Evolutionary conservation across 2,797 vertebrate species (phyloP), one percentile per base, ranked within the genome.

Genomic region (Tachyglossus aculeatus): DNA sequence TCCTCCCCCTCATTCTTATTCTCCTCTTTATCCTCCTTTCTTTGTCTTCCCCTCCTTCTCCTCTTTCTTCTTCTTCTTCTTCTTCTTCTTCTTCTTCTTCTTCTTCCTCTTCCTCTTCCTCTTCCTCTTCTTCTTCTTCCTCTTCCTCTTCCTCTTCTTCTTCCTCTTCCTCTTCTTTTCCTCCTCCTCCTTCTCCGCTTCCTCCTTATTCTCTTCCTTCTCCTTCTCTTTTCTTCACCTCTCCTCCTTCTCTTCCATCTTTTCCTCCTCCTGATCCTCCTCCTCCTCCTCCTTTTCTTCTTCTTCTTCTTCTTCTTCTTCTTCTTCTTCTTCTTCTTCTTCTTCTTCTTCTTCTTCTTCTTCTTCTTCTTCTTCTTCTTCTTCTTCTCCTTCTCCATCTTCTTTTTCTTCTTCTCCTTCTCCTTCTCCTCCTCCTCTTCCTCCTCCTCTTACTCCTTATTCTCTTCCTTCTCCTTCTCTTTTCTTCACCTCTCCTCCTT

Each of bases 261-360:
- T 24, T 18, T 10, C 31, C 6, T 22, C 36, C 50, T 5, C 22
- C 1, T 6, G 6, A 2, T 5, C 5, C 9, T 21, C 19, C 9
- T 9, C 5, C 14, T 16, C 31, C 24, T 10, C 1, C 18, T 27
- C 5, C 25, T 27, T 4, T 10, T 14, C 11, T 47, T 18, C 1
- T 27, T 50, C 5, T 27, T 10, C 11, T 25, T 12, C 11, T 18
- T 3, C 11, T 21, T 5, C 5, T 18, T 9, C 27, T 5, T n/a
- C 6, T 16, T 21, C 4, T n/a, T n/a, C 39, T 11, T 16, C 19
- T 10, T 19, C 38, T 19, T 39, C 38, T 19, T 9, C 7, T 10
- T 9, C 8, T 10, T 33, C 1, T 7, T 31, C 2, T 16, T 6
- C 2, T 3, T 7, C 3, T 4, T 6, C 4, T 27, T 6, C 2